Evolutionary conservation across 1,140 invertebrate species (phyloP), one percentile per base, ranked within the genome.

Genomic region (Gryllus bimaculatus): DNA sequence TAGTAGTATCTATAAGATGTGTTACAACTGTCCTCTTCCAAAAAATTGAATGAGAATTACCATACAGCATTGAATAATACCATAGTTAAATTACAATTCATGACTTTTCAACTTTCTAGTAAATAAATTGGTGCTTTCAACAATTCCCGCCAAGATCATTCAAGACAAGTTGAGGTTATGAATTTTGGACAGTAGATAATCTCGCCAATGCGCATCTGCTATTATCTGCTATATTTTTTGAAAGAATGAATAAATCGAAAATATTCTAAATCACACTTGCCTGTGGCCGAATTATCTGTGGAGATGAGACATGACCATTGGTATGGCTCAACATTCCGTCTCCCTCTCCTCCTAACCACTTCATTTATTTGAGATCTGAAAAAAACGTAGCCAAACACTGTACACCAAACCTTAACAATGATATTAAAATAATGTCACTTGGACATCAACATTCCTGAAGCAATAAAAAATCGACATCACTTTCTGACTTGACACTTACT

Each of bases 251-350:
- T 66, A 7, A 66, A 13, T 66, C 54, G 18, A 66, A 66, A 13
- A 12, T 76, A 10, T n/a, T 8, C 18, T 18, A 8, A 79, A 79
- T 8, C 8, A 39, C 47, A 80, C 76, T 80, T 47, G 80, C 80
- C 80, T 80, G 80, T 74, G 80, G 80, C 75, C 80, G 80, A 18
- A 80, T 80, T 47, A 79, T 77, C 80, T 80, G 80, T 48, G 74
- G 80, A 15, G 80, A 79, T 76, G 78, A 74, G 54, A 80, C 75
- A 79, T 81, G 80, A 47, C 80, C 80, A 81, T 81, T 81, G 18
- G 77, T 78, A 48, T 81, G 80, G 73, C 78, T 81, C 54, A 80
- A 77, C 80, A 81, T 81, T 79, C 80, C 79, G 79, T 76, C 74
- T 48, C 75, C 8, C 76, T 81, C 80, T 18, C 75, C 80, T 77